Conservation (phyloP, 2,113 vertebrate genomes). For the Nothocercus julius region DNA sequence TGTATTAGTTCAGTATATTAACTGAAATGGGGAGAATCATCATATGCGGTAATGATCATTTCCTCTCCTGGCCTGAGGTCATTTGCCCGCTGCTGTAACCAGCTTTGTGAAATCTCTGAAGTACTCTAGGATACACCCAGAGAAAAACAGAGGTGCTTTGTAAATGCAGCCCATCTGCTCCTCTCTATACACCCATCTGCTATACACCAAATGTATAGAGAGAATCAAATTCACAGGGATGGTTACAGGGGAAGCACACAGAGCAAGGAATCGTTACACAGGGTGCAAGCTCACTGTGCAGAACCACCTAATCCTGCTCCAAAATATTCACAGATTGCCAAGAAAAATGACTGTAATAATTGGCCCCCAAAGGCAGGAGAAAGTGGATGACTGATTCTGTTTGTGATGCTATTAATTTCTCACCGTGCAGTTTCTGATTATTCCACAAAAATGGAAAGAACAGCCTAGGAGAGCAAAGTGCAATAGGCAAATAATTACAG, state of each 20-base stretch:
- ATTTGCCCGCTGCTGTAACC: neutral
- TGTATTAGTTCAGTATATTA: neutral
- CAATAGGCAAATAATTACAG: neutral
- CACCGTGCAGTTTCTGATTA: neutral
- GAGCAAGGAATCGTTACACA: neutral
- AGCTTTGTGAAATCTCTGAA: neutral
- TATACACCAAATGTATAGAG: rapidly evolving
- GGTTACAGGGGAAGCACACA: rapidly evolving
- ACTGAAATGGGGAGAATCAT: neutral
- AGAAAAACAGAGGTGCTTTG: neutral
- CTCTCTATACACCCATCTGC: neutral
- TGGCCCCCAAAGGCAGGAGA: neutral
- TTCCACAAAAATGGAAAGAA: neutral
- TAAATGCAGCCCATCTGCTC: neutral
- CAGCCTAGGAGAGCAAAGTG: neutral
- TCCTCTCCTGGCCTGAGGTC: neutral
- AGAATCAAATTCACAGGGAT: neutral
- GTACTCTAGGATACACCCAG: neutral
- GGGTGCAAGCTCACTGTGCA: neutral
- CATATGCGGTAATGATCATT: neutral
- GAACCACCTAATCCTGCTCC: neutral
- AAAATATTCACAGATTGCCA: neutral
- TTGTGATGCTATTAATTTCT: neutral
- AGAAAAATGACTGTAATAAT: neutral
- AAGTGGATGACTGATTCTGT: neutral